Base-by-base conservation (phyloP, 2,113 vertebrate species). In the Datnioides undecimradiatus region DNA sequence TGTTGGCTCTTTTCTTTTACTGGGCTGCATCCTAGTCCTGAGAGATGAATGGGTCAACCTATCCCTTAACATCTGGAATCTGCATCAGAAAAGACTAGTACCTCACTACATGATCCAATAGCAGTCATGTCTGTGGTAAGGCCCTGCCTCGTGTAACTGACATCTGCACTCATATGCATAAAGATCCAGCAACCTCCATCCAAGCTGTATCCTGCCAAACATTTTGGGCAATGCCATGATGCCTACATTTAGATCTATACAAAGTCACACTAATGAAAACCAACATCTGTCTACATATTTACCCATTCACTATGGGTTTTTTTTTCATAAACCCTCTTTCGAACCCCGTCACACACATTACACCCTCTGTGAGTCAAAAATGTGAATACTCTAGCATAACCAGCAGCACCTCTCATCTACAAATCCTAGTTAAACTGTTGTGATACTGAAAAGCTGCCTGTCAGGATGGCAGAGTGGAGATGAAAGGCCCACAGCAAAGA, bases 21-120 rank as follows among this genome's bases (percentile, higher is more conserved):
- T 60, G 73, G 57, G 59, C 65, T 65, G 66, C 73, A 79, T 67
- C 70, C 67, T 49, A 38, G 79, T 90, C 89, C 74, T 71, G 34
- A 38, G 75, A 88, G 83, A 92, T 81, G 71, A 90, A 82, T 41
- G 76, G 85, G 84, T 87, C 73, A 71, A 62, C 71, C 29, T 74
- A 84, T 89, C 74, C 43, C 65, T 82, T 29, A 91, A 94, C 93
- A 95, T 94, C 91, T 95, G 92, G 90, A 52, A 92, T 93, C 76
- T 86, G 85, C 92, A 93, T 95, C 83, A 87, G 77, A 90, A 91
- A 87, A 82, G 82, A 72, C 62, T 8, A 40, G 67, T 25, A 12
- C 58, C 57, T 84, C 51, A 25, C 68, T 33, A 57, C 76, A 63
- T 25, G 34, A 72, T n/a, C 46, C 49, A 67, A 55, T 31, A 70